phyloP scores from a whole-genome alignment of 2,888 invertebrate species.

The Fragum fragum region DNA sequence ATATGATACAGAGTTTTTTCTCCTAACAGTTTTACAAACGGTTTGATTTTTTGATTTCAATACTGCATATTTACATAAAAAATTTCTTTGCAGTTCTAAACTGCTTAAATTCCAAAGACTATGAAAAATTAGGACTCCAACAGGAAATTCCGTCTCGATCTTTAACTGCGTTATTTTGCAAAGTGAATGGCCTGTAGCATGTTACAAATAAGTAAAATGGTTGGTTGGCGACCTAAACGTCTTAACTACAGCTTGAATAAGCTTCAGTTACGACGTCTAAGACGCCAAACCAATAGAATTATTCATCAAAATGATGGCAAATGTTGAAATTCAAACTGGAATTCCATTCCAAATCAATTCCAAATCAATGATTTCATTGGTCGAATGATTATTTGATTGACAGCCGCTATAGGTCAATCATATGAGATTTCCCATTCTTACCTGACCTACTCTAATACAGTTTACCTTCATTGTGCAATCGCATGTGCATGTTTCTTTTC shows the following conservation, averaged over 20 bases:
- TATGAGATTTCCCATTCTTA: background rate
- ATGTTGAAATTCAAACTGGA: constrained; percentile 16
- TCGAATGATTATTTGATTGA: too few species aligned
- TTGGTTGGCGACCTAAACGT: too few species aligned
- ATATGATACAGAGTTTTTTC: background rate
- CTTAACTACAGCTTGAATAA: too few species aligned
- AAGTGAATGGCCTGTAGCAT: too few species aligned
- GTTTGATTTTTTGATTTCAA: background rate
- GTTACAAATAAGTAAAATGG: too few species aligned
- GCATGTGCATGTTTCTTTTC: constrained; percentile 32
- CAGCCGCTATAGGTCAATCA: constrained; percentile 5
- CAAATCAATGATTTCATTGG: too few species aligned
- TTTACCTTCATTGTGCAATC: constrained; percentile 27
- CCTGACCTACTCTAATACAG: constrained; percentile 1
- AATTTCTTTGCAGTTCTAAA: constrained; percentile 30
- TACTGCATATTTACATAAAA: constrained; percentile 25
- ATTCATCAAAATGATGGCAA: too few species aligned
- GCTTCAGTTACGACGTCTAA: too few species aligned
- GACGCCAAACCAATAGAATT: too few species aligned
- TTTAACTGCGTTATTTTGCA: too few species aligned
- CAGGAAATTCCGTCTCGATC: too few species aligned
- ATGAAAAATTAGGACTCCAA: constrained; percentile 29
- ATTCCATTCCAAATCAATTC: constrained; percentile 15
- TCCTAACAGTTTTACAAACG: background rate
- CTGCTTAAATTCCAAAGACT: constrained; percentile 27